Percentiles rank a stretch among this genome's conserved stretches.
Conservation (phyloP, 2,888 invertebrate genomes). For the Nomada fabriciana region DNA sequence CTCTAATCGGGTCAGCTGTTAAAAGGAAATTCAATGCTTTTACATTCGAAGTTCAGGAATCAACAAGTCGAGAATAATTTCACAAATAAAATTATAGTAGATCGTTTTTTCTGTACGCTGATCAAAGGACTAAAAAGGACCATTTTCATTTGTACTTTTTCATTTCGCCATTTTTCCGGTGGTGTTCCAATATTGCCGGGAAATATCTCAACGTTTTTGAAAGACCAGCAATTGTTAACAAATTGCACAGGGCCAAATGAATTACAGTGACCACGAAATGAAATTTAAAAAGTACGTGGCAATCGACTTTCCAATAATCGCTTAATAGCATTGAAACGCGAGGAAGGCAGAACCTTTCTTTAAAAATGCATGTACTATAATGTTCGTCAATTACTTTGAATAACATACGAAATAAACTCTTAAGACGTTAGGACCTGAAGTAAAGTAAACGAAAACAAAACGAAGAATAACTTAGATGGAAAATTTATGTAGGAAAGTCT, state of each 20-base stretch:
- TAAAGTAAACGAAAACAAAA: not conserved
- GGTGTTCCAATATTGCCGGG: not conserved
- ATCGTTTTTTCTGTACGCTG: too few species aligned
- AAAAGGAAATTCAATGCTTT: not conserved
- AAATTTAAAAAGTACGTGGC: not conserved
- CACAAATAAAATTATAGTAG: too few species aligned
- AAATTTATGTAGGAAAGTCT: not conserved
- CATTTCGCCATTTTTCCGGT: not conserved
- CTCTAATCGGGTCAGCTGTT: constrained; percentile 57
- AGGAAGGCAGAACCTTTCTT: too few species aligned
- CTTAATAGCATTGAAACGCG: too few species aligned
- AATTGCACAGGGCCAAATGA: not conserved
- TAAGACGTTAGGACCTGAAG: not conserved
- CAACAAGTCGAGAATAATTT: too few species aligned
- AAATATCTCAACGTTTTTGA: not conserved
- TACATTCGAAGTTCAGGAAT: too few species aligned
- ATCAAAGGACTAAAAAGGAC: not conserved
- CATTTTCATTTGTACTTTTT: not conserved
- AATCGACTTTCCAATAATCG: too few species aligned
- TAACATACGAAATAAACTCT: not conserved
- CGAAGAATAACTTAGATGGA: not conserved
- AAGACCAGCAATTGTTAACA: not conserved
- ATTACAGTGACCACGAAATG: not conserved
- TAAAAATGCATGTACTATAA: too few species aligned
- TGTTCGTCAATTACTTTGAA: too few species aligned